Base-by-base conservation (phyloP, 2,797 vertebrate genomes). In the Sebastes melanostomus region DNA sequence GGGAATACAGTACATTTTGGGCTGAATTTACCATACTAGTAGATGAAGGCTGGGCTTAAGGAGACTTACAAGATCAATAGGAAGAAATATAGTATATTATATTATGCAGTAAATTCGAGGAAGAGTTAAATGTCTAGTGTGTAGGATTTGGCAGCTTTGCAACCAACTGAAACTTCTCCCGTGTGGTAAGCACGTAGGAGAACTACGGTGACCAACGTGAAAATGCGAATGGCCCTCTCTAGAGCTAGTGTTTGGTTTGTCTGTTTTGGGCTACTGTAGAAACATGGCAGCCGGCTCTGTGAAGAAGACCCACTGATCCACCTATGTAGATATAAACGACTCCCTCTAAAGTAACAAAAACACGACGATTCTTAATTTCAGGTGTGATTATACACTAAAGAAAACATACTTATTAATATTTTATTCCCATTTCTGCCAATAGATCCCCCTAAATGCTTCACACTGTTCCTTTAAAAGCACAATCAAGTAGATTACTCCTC, bases 251-350 rank as follows among this genome's bases (percentile, higher is more conserved):
- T 50, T 50, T 50, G 42, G 42, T 16, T 50, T 50, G 42, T 16
- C 42, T 18, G 42, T 20, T 50, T 18, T 50, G 6, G 1, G 46
- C 18, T 20, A 2, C 16, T 50, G 46, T 50, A 20, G 18, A 50
- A 50, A 50, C 46, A 42, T 42, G 0, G 14, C 13, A 1, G 38
- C 5, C 0, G 5, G 13, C 38, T 14, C 12, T 38, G 46, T 50
- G 1, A 46, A 46, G 1, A 50, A 18, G 46, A 1, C 46, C 46
- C 1, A 1, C 6, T n/a, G n/a, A n/a, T n/a, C n/a, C 5, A 4
- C 27, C 27, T n/a, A 18, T 50, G 46, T 50, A 50, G 16, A 50
- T 50, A 4, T 50, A 50, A 50, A 50, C 0, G 2, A 20, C 46
- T 50, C 18, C n/a, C 6, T 50, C 46, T 52, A 52, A 20, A 0